Evolutionary conservation across 2,797 vertebrate species (phyloP).

Genomic region (Chelmon rostratus): DNA sequence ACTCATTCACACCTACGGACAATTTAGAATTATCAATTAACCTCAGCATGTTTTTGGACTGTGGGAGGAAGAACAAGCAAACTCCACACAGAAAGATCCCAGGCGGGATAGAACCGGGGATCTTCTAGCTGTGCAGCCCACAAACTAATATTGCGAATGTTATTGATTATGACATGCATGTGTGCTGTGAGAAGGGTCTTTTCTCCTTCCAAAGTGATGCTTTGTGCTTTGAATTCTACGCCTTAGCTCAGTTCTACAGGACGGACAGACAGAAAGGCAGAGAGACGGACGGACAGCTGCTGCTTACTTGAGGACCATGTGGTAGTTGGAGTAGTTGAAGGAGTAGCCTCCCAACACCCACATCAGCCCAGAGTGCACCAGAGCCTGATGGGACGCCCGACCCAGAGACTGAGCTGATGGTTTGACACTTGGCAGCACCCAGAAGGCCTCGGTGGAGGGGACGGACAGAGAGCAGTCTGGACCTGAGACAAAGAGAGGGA

Average conservation of each 20-base stretch:
- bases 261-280: not conserved
- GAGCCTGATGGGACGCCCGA: conserved; percentile 93
- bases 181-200: not conserved
- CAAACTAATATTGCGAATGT: no score
- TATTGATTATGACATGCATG: no score
- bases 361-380: conserved; percentile 94
- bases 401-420: conserved; percentile 93
- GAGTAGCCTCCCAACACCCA: conserved; percentile 97
- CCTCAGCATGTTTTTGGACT: no score
- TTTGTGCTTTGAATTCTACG: not conserved
- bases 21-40: no score
- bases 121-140: no score
- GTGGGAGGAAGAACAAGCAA: no score
- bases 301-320: conserved; percentile 96
- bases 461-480: conserved; percentile 95
- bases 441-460: conserved; percentile 94
- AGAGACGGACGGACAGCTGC: not conserved
- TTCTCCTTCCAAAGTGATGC: no score
- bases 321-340: conserved; percentile 96
- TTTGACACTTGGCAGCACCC: conserved; percentile 94
- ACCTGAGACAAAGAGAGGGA: conserved; percentile 72
- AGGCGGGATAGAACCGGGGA: no score
- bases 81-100: no score
- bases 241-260: not conserved
- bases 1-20: no score